Percentiles rank a stretch among this genome's conserved stretches.
Conservation (phyloP, 2,888 invertebrate genomes). For the Pristionchus maxplancki region DNA sequence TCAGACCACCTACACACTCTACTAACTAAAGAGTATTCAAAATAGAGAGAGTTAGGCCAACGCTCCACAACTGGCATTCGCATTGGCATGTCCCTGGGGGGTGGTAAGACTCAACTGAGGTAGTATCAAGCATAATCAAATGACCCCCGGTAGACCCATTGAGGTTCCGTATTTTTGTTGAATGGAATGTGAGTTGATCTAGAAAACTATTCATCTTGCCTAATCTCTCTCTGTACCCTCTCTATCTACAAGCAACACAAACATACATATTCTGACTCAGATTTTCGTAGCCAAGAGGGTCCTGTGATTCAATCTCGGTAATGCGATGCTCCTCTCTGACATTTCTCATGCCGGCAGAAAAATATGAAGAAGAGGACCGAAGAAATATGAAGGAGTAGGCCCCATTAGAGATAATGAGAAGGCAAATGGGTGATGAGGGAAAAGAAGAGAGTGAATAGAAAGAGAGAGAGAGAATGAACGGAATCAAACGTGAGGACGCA, state of each 20-base stretch:
- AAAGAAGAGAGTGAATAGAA: neutral
- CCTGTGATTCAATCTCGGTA: neutral
- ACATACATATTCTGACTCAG: too few relatives aligned
- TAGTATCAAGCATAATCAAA: neutral
- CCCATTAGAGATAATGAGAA: conserved; percentile 35
- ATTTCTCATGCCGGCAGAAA: conserved; percentile 1
- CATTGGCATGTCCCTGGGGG: too few relatives aligned
- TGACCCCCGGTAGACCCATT: neutral
- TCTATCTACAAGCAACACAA: too few relatives aligned
- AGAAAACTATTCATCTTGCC: too few relatives aligned
- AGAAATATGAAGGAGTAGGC: conserved; percentile 25
- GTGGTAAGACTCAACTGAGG: too few relatives aligned
- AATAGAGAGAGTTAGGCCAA: too few relatives aligned
- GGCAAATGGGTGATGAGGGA: conserved; percentile 35
- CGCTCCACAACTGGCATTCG: too few relatives aligned
- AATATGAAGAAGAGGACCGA: neutral
- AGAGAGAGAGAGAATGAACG: neutral
- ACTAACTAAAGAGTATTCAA: too few relatives aligned
- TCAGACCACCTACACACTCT: too few relatives aligned
- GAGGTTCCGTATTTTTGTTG: neutral
- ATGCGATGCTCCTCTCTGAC: neutral
- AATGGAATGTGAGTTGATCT: too few relatives aligned
- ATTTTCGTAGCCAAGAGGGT: neutral
- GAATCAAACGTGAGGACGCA: neutral
- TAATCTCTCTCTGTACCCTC: too few relatives aligned